Conservation (phyloP, 1,140 invertebrate species). For the Rhyzopertha dominica region DNA sequence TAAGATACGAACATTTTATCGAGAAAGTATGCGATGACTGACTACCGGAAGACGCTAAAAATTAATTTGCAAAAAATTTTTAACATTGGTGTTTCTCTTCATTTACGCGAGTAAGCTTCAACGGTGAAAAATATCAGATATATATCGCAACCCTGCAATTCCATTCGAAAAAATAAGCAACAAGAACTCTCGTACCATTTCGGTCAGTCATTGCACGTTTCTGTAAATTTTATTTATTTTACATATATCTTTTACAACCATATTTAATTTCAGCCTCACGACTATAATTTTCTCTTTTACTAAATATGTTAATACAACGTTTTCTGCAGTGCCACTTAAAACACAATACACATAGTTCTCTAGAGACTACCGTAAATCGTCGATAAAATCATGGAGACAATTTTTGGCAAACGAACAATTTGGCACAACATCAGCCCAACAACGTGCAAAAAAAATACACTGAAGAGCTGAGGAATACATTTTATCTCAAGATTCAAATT, state of each 20-base stretch:
- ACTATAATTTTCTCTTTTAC: constrained; percentile 26
- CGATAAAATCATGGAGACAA: too few relatives aligned
- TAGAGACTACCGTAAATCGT: too few relatives aligned
- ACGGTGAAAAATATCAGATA: not conserved
- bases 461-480: too few relatives aligned
- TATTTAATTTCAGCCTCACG: constrained; percentile 27
- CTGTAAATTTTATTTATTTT: constrained; percentile 27
- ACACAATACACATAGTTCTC: constrained; percentile 21
- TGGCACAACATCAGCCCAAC: too few relatives aligned
- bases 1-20: constrained; percentile 25
- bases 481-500: too few relatives aligned
- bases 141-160: not conserved
- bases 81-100: constrained; percentile 23
- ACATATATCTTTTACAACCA: constrained; percentile 33
- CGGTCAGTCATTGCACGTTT: constrained; percentile 20
- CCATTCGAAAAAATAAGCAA: not conserved
- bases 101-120: not conserved
- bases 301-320: constrained; percentile 23
- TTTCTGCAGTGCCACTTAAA: constrained; percentile 27
- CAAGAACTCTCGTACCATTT: constrained; percentile 1
- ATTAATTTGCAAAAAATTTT: constrained; percentile 5
- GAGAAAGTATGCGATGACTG: constrained; percentile 31
- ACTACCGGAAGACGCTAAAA: constrained; percentile 29
- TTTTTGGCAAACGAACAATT: too few relatives aligned
- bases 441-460: too few relatives aligned